A percentile compares a stretch with the other conserved stretches of the same genome.
phyloP scores from a whole-genome alignment of 2,797 vertebrate genomes.

The Cheracebus regulus region DNA sequence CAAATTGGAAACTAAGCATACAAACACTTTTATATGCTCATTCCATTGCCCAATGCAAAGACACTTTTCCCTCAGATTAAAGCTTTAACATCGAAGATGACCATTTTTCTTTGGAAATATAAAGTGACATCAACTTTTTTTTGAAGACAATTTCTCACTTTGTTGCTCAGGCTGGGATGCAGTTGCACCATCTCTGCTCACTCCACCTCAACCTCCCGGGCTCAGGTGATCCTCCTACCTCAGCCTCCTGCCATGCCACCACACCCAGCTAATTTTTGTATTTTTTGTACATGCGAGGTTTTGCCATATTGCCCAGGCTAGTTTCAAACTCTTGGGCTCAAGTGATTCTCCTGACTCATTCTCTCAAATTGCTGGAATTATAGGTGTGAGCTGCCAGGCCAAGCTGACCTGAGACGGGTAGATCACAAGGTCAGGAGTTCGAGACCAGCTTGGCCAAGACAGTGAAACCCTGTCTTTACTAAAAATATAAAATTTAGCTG shows the following conservation, averaged over 20 bases:
- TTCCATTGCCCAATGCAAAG: constrained; percentile 38
- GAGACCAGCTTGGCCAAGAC: too few relatives aligned
- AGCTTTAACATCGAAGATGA: neutral
- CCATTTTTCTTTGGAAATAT: constrained; percentile 55
- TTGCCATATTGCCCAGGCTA: neutral
- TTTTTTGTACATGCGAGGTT: neutral
- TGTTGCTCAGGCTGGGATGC: neutral
- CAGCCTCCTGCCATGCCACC: neutral
- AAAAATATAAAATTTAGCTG: too few relatives aligned
- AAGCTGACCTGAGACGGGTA: neutral
- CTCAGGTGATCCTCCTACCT: neutral
- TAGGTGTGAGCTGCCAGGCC: neutral
- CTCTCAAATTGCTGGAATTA: neutral
- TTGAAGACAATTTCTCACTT: neutral
- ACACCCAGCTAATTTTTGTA: neutral
- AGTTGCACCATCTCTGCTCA: neutral
- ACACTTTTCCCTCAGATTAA: constrained; percentile 38
- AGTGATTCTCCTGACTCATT: neutral
- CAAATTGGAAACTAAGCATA: constrained; percentile 14
- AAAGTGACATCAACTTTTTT: neutral
- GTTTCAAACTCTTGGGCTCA: neutral
- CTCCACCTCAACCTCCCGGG: neutral
- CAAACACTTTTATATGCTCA: constrained; percentile 18
- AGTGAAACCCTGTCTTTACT: too few relatives aligned
- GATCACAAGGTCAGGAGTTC: too few relatives aligned